Evolutionary conservation across 2,113 vertebrate species (phyloP).

Genomic region (Circaetus cinerascens): DNA sequence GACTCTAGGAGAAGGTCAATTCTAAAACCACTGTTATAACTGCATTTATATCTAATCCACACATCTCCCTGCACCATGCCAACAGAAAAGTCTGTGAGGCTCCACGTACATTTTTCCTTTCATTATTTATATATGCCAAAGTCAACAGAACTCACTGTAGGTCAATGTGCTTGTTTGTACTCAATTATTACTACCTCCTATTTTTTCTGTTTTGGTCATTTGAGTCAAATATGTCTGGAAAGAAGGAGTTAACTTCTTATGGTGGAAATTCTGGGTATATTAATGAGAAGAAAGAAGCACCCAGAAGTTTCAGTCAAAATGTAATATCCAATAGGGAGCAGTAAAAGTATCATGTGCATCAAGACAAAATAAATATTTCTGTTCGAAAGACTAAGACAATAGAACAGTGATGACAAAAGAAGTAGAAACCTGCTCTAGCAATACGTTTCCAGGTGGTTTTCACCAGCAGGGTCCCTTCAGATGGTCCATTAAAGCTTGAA

Average conservation of each 20-base stretch:
- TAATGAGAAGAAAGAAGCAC: neutral
- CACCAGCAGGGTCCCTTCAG: neutral
- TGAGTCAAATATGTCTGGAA: neutral
- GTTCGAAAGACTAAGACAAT: neutral
- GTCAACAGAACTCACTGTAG: neutral
- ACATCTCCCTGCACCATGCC: neutral
- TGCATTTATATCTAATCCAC: neutral
- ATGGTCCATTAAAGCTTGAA: neutral
- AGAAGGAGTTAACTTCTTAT: neutral
- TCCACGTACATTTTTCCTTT: neutral
- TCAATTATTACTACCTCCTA: neutral
- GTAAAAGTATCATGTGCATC: neutral
- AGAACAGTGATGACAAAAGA: neutral
- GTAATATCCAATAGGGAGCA: neutral
- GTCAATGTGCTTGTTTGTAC: neutral
- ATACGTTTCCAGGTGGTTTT: neutral
- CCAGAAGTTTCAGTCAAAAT: neutral
- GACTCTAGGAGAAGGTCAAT: neutral
- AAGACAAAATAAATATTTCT: neutral
- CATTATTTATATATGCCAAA: neutral
- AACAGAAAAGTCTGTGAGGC: neutral
- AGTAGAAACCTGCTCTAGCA: neutral
- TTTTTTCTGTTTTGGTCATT: neutral
- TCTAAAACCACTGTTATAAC: neutral
- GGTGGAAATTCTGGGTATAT: neutral